phyloP scores from a whole-genome alignment of 1,140 invertebrate species.

The Steinernema feltiae region DNA sequence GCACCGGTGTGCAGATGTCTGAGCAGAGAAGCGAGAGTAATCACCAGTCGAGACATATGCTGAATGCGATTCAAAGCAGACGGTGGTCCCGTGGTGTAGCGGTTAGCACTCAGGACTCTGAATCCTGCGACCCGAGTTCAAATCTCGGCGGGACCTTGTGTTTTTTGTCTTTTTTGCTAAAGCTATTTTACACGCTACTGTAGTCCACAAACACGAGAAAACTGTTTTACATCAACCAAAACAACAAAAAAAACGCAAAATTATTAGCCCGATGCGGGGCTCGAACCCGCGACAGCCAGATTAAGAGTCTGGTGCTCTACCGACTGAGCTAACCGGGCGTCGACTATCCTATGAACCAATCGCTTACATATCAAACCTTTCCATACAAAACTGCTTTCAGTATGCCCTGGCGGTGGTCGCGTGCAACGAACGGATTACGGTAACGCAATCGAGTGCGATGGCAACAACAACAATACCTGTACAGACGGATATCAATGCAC shows the following conservation, averaged over 20 bases:
- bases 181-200: too few relatives aligned
- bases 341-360: too few relatives aligned
- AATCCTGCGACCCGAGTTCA: constrained; percentile 56
- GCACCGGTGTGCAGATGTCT: too few relatives aligned
- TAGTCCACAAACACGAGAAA: too few relatives aligned
- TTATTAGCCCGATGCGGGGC: constrained; percentile 54
- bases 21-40: too few relatives aligned
- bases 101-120: constrained; percentile 55
- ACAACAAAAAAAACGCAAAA: too few relatives aligned
- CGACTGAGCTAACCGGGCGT: not conserved
- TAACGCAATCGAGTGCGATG: constrained; percentile 1
- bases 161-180: too few relatives aligned
- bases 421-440: not conserved
- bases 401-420: constrained; percentile 10
- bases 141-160: constrained; percentile 14
- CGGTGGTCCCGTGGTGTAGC: constrained; percentile 45
- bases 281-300: constrained; percentile 54
- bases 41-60: not conserved
- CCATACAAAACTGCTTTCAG: too few relatives aligned
- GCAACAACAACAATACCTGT: not conserved
- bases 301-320: constrained; percentile 57
- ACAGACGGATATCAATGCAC: not conserved
- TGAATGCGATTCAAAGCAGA: not conserved
- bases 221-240: too few relatives aligned
- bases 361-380: too few relatives aligned